phyloP scores from a whole-genome alignment of 2,113 vertebrate genomes.

The Sclerurus mexicanus region DNA sequence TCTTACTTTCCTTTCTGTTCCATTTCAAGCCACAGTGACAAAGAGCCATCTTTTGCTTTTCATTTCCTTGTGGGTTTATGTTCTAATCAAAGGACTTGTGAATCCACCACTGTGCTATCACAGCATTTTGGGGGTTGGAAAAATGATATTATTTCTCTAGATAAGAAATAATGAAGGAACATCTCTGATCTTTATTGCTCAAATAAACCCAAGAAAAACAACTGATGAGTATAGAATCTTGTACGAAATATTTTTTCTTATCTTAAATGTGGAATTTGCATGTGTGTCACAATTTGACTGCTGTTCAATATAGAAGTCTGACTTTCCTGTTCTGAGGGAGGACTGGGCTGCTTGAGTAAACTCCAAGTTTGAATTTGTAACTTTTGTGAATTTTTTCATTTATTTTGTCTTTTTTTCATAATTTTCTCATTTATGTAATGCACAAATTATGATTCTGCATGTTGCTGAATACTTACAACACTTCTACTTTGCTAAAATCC shows the following conservation, averaged over 20 bases:
- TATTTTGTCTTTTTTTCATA: rapidly evolving
- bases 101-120: neutral
- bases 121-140: neutral
- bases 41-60: neutral
- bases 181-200: neutral
- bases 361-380: neutral
- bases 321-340: neutral
- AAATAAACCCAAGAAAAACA: neutral
- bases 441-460: neutral
- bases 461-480: neutral
- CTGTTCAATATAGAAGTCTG: neutral
- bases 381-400: rapidly evolving
- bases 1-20: neutral
- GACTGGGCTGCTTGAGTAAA: neutral
- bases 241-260: neutral
- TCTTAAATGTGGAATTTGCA: neutral
- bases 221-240: neutral
- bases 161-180: neutral
- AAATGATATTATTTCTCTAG: neutral
- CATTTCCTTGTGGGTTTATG: neutral
- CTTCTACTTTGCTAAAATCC: neutral
- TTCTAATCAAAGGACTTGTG: neutral
- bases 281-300: neutral
- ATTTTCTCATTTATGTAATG: neutral
- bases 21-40: neutral